Evolutionary conservation across 2,888 invertebrate genomes (phyloP).

Genomic region (Drosophila meridiana): DNA sequence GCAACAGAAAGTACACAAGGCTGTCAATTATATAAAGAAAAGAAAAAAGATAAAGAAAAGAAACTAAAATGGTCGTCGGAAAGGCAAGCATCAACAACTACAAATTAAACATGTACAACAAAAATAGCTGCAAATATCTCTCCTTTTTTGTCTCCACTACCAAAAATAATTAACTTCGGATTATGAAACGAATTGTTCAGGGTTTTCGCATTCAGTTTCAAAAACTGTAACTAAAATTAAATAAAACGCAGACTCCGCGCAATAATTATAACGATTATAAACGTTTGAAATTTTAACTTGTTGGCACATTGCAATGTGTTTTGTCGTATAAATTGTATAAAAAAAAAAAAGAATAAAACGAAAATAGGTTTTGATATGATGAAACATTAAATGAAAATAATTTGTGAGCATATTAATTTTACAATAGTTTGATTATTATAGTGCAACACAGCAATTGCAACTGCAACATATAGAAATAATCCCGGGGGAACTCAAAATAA

Average conservation of each 20-base stretch:
- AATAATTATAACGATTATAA: slow-evolving; percentile 69
- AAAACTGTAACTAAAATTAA: slow-evolving; percentile 69
- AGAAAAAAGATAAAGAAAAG: background rate
- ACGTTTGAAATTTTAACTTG: slow-evolving; percentile 76
- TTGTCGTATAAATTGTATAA: slow-evolving; percentile 64
- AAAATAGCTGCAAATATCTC: slow-evolving; percentile 52
- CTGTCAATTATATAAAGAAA: slow-evolving; percentile 52
- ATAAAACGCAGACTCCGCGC: slow-evolving; percentile 66
- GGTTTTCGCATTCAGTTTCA: slow-evolving; percentile 70
- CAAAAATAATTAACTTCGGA: slow-evolving; percentile 49
- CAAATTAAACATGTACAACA: slow-evolving; percentile 51
- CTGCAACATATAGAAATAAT: too few relatives aligned
- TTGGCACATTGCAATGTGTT: slow-evolving; percentile 74
- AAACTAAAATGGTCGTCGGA: slow-evolving; percentile 25
- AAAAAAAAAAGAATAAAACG: slow-evolving; percentile 46
- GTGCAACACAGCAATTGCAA: too few relatives aligned
- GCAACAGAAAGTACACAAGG: slow-evolving; percentile 55
- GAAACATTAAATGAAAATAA: slow-evolving; percentile 48
- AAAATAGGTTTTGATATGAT: slow-evolving; percentile 72
- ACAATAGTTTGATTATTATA: slow-evolving; percentile 25
- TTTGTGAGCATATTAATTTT: slow-evolving; percentile 44
- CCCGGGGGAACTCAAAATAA: too few relatives aligned
- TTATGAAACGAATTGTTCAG: slow-evolving; percentile 56
- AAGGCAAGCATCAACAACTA: slow-evolving; percentile 46
- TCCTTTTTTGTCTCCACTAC: slow-evolving; percentile 36